These are phyloP conservation scores for Onchidella celtica DNA, from an alignment of 2,888 invertebrate species.

Conservation along the genomic window DNA sequence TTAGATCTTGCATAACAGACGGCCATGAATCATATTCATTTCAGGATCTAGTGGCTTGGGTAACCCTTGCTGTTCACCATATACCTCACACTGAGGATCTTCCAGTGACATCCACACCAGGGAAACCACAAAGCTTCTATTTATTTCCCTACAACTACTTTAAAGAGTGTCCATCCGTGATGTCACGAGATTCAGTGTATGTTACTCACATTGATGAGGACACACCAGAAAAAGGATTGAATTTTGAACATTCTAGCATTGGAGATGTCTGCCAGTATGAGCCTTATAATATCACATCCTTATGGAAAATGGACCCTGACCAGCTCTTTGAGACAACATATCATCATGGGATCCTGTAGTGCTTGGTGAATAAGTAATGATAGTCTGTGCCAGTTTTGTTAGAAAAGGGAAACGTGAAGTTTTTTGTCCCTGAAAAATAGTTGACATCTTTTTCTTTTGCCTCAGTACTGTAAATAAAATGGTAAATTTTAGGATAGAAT, in stretches of 20 bases:
- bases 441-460: too few relatives aligned
- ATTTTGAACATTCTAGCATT: conserved; percentile 17
- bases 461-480: too few relatives aligned
- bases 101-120: conserved; percentile 29
- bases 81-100: conserved; percentile 34
- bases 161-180: conserved; percentile 30
- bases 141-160: conserved; percentile 29
- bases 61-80: conserved; percentile 23
- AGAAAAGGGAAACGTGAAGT: too few relatives aligned
- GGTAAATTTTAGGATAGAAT: too few relatives aligned
- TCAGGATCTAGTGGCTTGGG: conserved; percentile 37
- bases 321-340: conserved; percentile 13
- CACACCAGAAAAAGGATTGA: neutral
- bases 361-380: too few relatives aligned
- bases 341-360: conserved; percentile 11
- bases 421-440: too few relatives aligned
- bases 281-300: neutral
- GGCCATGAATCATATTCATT: neutral
- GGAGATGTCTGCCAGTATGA: conserved; percentile 18
- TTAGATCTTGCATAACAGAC: neutral
- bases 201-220: neutral
- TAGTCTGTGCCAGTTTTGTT: too few relatives aligned
- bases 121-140: conserved; percentile 17
- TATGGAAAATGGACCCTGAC: conserved; percentile 28
- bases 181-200: conserved; percentile 20